Conservation (phyloP, 2,797 vertebrate genomes). For the Manis javanica region DNA sequence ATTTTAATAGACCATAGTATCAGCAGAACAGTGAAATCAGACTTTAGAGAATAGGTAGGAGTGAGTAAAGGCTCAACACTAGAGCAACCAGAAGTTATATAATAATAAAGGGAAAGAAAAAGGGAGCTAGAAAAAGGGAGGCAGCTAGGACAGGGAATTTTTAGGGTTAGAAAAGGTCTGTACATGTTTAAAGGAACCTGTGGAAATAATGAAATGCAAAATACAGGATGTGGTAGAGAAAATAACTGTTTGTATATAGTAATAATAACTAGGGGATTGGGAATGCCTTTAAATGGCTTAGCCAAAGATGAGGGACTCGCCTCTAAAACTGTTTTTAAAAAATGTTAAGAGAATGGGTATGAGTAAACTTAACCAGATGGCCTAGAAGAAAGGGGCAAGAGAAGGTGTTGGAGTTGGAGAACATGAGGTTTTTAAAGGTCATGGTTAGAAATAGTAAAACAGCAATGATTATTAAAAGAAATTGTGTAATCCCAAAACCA, state of each 20-base stretch:
- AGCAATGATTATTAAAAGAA: not conserved
- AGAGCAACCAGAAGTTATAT: not conserved
- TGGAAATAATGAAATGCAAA: not conserved
- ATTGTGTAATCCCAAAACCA: not conserved
- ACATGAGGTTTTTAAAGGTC: not conserved
- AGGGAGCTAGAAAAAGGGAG: not conserved
- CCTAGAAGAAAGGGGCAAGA: not conserved
- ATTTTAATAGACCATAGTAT: not conserved
- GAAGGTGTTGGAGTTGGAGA: not conserved
- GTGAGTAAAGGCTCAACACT: not conserved
- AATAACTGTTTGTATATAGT: not conserved
- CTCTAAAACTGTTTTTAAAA: not conserved
- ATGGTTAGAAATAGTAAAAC: not conserved
- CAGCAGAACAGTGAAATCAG: not conserved
- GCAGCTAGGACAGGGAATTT: not conserved
- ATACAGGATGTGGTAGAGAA: not conserved
- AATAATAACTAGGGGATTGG: not conserved
- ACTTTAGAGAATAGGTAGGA: not conserved
- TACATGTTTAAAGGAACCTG: not conserved
- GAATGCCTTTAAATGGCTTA: not conserved
- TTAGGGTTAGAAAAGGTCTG: not conserved
- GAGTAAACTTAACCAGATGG: not conserved
- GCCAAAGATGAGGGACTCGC: not conserved
- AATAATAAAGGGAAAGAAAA: not conserved
- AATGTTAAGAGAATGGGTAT: not conserved